Evolutionary conservation across 2,113 vertebrate genomes (phyloP), one percentile per base, ranked within the genome.

Genomic region (Haliaeetus leucogaster): DNA sequence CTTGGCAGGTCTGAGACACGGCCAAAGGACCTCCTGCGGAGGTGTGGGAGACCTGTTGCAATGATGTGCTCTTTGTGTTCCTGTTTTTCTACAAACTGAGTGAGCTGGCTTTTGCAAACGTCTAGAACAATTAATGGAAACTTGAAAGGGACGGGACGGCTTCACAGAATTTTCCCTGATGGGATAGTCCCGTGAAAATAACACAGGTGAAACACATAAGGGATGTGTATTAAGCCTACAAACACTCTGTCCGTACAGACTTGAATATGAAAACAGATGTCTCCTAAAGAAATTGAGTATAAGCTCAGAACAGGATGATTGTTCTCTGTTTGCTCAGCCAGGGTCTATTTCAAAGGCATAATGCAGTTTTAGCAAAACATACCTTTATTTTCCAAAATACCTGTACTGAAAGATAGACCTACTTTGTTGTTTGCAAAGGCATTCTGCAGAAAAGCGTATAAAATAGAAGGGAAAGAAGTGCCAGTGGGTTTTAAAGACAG

Each of bases 251-350:
- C 32, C 7, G 8, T 55, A 19, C 11, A 71, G n/a, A 82, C 7
- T 55, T 50, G 22, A 79, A 22, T 34, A 47, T 8, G 65, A 71
- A 87, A 94, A 1, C 13, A 77, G 16, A 29, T 8, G 3, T 38
- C 26, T 87, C 15, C n/a, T 61, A 50, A 55, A 65, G 65, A 90
- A 94, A 85, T 56, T 0, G 0, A 0, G 9, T 56, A 18, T 40
- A 89, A 94, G 4, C 13, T 85, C 47, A 81, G 32, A 86, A 21
- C 16, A 88, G 43, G 22, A 61, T 17, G 19, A 62, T 65, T 71
- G 11, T 13, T 84, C 34, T 38, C 56, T 67, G 25, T 63, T 91
- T 22, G 61, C 27, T 2, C n/a, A 66, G 80, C 16, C 1, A 76
- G 21, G 21, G 1, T 42, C 86, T 72, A 45, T 82, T 92, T 88